Evolutionary conservation across 2,797 vertebrate species (phyloP), one percentile per base, ranked within the genome.

Genomic region (Acestrorhynchus altus): DNA sequence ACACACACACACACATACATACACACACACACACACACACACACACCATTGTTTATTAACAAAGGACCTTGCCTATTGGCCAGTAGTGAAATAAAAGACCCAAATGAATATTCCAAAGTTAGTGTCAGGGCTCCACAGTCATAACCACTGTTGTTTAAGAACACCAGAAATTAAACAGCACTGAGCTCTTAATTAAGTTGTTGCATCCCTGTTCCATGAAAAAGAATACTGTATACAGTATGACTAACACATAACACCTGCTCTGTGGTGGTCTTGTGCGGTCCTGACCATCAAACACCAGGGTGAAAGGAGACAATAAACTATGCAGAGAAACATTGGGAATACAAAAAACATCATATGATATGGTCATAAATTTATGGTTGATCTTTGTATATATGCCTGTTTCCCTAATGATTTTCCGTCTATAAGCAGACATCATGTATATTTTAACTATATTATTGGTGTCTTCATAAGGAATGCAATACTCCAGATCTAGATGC

Each of bases 231-330:
- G 24, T 15, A 6, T 1, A 63, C 51, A 69, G 69, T 78, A 77
- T 86, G 85, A 85, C 86, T 84, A 85, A 83, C 77, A 78, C 78
- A 40, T 65, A 54, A 71, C 66, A 31, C 24, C 31, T 63, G 44
- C 72, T 63, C 68, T 60, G 74, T 87, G 80, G 83, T 87, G 81
- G 84, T n/a, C n/a, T n/a, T n/a, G n/a, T n/a, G n/a, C n/a, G n/a
- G n/a, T n/a, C n/a, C n/a, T n/a, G n/a, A n/a, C n/a, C n/a, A n/a
- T n/a, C n/a, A n/a, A n/a, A n/a, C n/a, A n/a, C n/a, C n/a, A n/a
- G n/a, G n/a, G n/a, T n/a, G n/a, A n/a, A n/a, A n/a, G n/a, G n/a
- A n/a, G n/a, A n/a, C n/a, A n/a, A n/a, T n/a, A n/a, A n/a, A n/a
- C n/a, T n/a, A n/a, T n/a, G n/a, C n/a, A n/a, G n/a, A n/a, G n/a